Conservation (phyloP, 2,888 invertebrate species). For the Didymodactylos carnosus region DNA sequence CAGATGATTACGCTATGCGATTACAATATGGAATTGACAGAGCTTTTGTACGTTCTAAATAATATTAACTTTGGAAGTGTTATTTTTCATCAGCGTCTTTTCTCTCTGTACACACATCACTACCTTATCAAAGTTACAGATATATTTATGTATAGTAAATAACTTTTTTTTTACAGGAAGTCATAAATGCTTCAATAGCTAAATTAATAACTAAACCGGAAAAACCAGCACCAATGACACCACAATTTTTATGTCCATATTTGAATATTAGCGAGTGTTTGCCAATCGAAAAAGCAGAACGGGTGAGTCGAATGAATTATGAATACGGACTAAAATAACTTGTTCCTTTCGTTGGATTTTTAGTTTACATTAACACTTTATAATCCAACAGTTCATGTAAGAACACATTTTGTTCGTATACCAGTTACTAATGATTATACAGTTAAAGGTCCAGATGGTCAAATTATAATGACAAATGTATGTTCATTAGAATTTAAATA, state of each 20-base stretch:
- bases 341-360: background rate
- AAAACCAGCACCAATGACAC: constrained; percentile 11
- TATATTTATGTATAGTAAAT: background rate
- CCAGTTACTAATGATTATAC: background rate
- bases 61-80: too few species aligned
- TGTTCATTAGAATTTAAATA: background rate
- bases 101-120: too few species aligned
- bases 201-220: constrained; percentile 19
- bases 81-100: too few species aligned
- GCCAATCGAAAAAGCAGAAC: background rate
- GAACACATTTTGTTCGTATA: background rate
- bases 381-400: background rate
- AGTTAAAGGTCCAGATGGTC: background rate
- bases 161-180: constrained; percentile 13
- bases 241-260: constrained; percentile 39
- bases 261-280: constrained; percentile 57
- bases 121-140: too few species aligned
- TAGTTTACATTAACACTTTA: background rate
- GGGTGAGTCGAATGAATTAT: too few species aligned
- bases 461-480: background rate
- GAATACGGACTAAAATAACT: too few species aligned
- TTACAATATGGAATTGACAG: constrained; percentile 48
- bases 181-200: constrained; percentile 21
- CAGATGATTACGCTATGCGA: constrained; percentile 62
- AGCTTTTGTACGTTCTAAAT: constrained; percentile 19